phyloP scores from a whole-genome alignment of 2,113 vertebrate genomes.

The Crotalus helleri region DNA sequence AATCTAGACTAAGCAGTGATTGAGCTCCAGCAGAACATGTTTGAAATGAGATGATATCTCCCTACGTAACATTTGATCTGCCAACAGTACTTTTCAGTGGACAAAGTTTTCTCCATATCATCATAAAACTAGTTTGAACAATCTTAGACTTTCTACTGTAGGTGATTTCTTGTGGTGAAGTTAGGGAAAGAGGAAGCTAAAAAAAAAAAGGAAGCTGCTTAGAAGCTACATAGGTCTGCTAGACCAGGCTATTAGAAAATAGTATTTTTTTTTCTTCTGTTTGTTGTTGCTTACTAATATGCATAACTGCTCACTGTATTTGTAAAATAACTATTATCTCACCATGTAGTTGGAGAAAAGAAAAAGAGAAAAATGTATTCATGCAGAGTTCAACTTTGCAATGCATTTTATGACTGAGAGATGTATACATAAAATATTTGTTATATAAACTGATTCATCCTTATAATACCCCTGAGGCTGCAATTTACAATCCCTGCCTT shows the following conservation, averaged over 20 bases:
- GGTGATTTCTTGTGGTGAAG: not conserved
- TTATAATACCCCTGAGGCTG: not conserved
- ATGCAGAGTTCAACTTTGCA: not conserved
- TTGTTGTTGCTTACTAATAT: not conserved
- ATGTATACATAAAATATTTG: constrained; percentile 19
- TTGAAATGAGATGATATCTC: not conserved
- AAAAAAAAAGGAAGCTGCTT: not conserved
- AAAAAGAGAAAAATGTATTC: not conserved
- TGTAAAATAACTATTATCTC: not conserved
- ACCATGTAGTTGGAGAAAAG: not conserved
- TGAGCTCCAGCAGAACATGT: not conserved
- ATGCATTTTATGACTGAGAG: constrained; percentile 12
- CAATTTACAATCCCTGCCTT: not conserved
- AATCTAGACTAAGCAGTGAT: not conserved
- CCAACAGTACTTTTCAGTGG: not conserved
- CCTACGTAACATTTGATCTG: not conserved
- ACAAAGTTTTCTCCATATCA: not conserved
- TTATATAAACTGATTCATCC: constrained; percentile 17
- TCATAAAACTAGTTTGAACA: not conserved
- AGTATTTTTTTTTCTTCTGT: not conserved
- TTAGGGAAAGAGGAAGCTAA: too few relatives aligned
- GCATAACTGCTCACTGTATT: not conserved
- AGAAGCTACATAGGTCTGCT: not conserved
- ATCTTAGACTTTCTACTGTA: not conserved
- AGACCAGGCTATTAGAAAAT: not conserved